phyloP scores from a whole-genome alignment of 2,888 invertebrate species.

The Bedellia somnulentella region DNA sequence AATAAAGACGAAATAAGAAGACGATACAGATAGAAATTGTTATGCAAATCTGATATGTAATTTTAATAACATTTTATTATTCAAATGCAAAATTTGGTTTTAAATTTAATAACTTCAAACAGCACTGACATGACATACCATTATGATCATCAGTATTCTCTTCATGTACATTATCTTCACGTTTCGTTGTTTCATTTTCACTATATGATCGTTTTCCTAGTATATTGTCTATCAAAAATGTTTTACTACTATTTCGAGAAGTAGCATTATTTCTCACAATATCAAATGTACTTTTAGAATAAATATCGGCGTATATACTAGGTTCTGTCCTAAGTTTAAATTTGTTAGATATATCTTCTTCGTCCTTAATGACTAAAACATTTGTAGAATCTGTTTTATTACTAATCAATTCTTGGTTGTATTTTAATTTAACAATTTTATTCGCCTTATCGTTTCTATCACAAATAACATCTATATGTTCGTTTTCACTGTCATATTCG shows the following conservation, averaged over 20 bases:
- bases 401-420: slow-evolving; percentile 10
- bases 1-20: too few relatives aligned
- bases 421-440: slow-evolving; percentile 9
- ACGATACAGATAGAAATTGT: too few relatives aligned
- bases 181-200: slow-evolving; percentile 13
- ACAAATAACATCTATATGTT: slow-evolving; percentile 49
- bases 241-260: slow-evolving; percentile 29
- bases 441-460: slow-evolving; percentile 33
- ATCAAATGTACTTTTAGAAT: background rate
- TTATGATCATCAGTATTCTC: slow-evolving; percentile 47
- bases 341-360: too few relatives aligned
- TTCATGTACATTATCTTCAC: slow-evolving; percentile 26
- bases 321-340: slow-evolving; percentile 19
- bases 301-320: too few relatives aligned
- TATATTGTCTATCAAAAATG: slow-evolving; percentile 60
- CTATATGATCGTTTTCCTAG: slow-evolving; percentile 40
- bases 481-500: slow-evolving; percentile 48
- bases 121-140: too few relatives aligned
- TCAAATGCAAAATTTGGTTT: too few relatives aligned
- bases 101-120: too few relatives aligned
- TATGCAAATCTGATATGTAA: too few relatives aligned
- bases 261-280: background rate
- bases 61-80: too few relatives aligned
- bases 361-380: too few relatives aligned
- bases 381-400: slow-evolving; percentile 10